Evolutionary conservation across 2,888 invertebrate genomes (phyloP).

Genomic region (Tupiocoris notatus): DNA sequence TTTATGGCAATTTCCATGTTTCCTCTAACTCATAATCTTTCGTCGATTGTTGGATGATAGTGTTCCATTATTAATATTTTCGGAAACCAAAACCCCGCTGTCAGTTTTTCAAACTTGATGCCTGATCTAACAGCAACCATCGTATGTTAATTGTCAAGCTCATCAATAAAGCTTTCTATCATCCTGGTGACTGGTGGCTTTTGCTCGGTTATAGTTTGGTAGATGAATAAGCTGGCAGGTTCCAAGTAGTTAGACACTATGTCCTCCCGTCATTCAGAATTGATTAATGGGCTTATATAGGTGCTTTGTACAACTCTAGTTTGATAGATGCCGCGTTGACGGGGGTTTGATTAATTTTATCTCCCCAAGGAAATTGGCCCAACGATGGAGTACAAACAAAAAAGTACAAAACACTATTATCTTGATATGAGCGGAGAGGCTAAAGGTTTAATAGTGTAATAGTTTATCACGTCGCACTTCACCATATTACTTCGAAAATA

Average conservation of each 20-base stretch:
- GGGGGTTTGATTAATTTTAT: neutral
- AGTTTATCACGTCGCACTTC: no score
- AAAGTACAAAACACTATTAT: no score
- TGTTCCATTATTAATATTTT: no score
- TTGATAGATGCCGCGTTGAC: neutral
- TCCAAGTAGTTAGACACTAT: neutral
- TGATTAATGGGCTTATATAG: neutral
- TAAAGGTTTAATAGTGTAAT: no score
- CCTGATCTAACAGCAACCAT: no score
- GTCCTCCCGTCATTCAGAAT: neutral
- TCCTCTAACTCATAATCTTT: no score
- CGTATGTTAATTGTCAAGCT: neutral
- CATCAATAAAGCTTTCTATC: neutral
- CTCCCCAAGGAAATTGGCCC: neutral
- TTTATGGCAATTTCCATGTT: no score
- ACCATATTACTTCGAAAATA: no score
- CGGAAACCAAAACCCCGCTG: no score
- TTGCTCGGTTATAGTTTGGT: neutral
- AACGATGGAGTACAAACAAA: neutral
- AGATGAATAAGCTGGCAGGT: neutral
- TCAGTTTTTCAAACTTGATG: no score
- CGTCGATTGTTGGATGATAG: no score
- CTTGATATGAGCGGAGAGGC: no score
- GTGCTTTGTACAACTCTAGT: neutral
- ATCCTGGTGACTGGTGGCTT: neutral